These are phyloP conservation scores for Yponomeuta malinellus DNA, from an alignment of 2,888 invertebrate genomes.

Conservation along the genomic window DNA sequence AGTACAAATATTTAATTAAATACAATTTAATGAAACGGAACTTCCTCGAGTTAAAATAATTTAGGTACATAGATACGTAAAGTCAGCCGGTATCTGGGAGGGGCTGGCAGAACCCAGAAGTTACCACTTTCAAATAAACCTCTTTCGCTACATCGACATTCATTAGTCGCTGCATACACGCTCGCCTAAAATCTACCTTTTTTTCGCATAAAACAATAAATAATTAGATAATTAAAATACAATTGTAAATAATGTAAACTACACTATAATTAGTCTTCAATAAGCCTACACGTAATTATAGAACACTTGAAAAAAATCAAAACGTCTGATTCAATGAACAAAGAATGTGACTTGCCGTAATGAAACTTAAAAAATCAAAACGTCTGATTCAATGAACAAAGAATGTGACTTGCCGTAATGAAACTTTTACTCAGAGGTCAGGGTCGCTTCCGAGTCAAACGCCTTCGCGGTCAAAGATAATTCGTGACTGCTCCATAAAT, in stretches of 20 bases:
- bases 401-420: conserved; percentile 37
- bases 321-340: conserved; percentile 7
- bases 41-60: too few relatives aligned
- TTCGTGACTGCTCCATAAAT: conserved; percentile 11
- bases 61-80: too few relatives aligned
- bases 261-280: neutral
- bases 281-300: neutral
- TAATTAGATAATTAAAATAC: neutral
- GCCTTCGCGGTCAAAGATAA: conserved; percentile 6
- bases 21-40: too few relatives aligned
- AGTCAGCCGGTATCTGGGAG: too few relatives aligned
- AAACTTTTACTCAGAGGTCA: conserved; percentile 43
- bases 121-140: too few relatives aligned
- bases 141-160: too few relatives aligned
- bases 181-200: too few relatives aligned
- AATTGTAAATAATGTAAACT: neutral
- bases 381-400: conserved; percentile 8
- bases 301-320: neutral
- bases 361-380: too few relatives aligned
- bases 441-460: conserved; percentile 32
- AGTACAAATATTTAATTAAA: neutral
- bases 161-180: too few relatives aligned
- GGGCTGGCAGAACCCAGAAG: too few relatives aligned
- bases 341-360: conserved; percentile 37
- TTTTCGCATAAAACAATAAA: neutral